Evolutionary conservation across 1,140 invertebrate species (phyloP).

Genomic region (Galleria mellonella): DNA sequence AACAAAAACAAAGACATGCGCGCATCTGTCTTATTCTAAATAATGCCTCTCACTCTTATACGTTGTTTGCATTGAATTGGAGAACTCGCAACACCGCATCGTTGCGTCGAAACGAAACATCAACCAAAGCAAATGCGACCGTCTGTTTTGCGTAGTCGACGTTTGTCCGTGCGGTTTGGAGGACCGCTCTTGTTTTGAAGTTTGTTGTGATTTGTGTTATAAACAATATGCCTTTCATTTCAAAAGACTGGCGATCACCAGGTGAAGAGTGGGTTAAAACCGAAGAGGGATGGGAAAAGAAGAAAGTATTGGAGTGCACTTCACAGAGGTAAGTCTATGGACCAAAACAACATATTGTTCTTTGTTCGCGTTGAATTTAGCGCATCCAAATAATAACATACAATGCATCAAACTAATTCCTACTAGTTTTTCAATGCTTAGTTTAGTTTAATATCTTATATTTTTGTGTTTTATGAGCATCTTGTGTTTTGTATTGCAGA

Average conservation of each 20-base stretch:
- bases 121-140: background rate
- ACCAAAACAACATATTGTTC: constrained; percentile 62
- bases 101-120: constrained; percentile 1
- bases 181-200: constrained; percentile 23
- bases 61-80: constrained; percentile 16
- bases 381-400: constrained; percentile 36
- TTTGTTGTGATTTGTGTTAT: constrained; percentile 52
- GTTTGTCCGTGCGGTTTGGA: constrained; percentile 30
- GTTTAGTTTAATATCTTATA: constrained; percentile 8
- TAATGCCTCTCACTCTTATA: constrained; percentile 29
- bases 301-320: constrained; percentile 91
- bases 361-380: constrained; percentile 72
- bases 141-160: constrained; percentile 30
- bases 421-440: constrained; percentile 30
- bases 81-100: constrained; percentile 15
- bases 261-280: constrained; percentile 99
- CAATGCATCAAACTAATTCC: constrained; percentile 7
- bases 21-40: constrained; percentile 51
- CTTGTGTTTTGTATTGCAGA: constrained; percentile 61
- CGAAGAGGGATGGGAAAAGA: constrained; percentile 95
- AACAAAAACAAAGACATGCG: constrained; percentile 50
- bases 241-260: constrained; percentile 94
- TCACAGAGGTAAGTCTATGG: constrained; percentile 72
- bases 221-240: constrained; percentile 92
- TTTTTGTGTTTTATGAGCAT: constrained; percentile 13